A percentile compares a stretch with the other conserved stretches of the same genome.
Evolutionary conservation across 2,797 vertebrate species (phyloP).

Genomic region (Fratercula arctica): DNA sequence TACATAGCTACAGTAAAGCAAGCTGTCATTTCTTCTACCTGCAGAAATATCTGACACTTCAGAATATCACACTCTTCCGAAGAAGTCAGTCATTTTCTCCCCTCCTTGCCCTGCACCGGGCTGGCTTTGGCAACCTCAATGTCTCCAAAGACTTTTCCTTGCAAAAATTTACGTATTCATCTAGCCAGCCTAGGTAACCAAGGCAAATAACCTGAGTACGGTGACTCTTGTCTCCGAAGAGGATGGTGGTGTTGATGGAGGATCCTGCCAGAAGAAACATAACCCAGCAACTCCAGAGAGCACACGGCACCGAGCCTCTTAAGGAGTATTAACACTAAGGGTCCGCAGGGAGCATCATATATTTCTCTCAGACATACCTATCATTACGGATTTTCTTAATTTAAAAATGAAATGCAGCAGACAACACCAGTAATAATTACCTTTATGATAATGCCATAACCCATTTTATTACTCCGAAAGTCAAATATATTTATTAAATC

Average conservation of each 20-base stretch:
- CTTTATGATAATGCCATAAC: slow-evolving; percentile 6
- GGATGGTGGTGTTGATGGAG: background rate
- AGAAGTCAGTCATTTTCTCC: background rate
- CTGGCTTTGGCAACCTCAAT: background rate
- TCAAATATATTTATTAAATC: slow-evolving; percentile 18
- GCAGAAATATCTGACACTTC: background rate
- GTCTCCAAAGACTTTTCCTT: background rate
- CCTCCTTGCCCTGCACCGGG: background rate
- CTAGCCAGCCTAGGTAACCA: background rate
- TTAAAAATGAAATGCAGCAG: slow-evolving; percentile 11
- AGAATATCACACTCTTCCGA: background rate
- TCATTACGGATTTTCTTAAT: background rate
- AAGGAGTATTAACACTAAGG: background rate
- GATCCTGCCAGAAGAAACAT: background rate
- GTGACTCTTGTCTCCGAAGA: background rate
- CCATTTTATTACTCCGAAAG: background rate
- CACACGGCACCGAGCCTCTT: background rate
- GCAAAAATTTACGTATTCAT: background rate
- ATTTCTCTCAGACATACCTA: background rate
- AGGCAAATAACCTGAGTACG: background rate
- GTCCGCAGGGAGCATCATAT: background rate
- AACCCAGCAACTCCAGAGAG: background rate
- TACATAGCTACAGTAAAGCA: background rate
- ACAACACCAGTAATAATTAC: slow-evolving; percentile 22
- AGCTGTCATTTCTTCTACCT: background rate